Evolutionary conservation across 2,888 invertebrate species (phyloP), one percentile per base, ranked within the genome.

Genomic region (Pachliopta kotzebuea): DNA sequence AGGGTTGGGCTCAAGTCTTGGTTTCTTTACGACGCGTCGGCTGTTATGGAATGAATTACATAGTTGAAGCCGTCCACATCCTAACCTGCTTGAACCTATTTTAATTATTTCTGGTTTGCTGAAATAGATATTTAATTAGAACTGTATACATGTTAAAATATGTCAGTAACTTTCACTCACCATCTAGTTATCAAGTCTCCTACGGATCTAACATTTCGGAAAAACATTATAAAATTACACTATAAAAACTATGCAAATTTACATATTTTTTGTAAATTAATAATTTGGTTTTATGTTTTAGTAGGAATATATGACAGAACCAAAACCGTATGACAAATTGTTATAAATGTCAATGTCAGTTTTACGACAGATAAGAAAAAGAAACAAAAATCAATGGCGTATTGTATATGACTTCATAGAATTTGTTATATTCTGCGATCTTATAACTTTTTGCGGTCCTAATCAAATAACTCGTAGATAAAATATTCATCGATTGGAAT

Each of bases 21-120:
- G 75, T 21, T 80, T 77, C 50, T 84, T 78, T 2, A 70, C 70
- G 26, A 78, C 72, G 20, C 83, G 81, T 21, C 85, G 75, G 2
- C 84, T 71, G 67, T 81, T 87, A 69, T 88, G 87, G 66, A 89
- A 81, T n/a, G 88, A 80, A 67, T 78, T 85, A 26, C 88, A 84
- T 52, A 81, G 60, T 66, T 84, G 84, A 54, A 81, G 65, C 57
- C 81, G 81, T 45, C 67, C 75, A 72, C 72, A 67, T 54, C 70
- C 68, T 54, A 74, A 63, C 52, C 69, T 68, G 58, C 67, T 70
- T n/a, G 68, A 54, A 49, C 62, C 65, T 60, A 67, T 67, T 59
- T 72, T 72, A 20, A 72, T 68, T 31, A 78, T 66, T 18, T 69
- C 62, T 24, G 73, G 69, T 57, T 75, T 79, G 71, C 79, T 79